phyloP scores from a whole-genome alignment of 2,888 invertebrate species.

The Athetis lepigone region DNA sequence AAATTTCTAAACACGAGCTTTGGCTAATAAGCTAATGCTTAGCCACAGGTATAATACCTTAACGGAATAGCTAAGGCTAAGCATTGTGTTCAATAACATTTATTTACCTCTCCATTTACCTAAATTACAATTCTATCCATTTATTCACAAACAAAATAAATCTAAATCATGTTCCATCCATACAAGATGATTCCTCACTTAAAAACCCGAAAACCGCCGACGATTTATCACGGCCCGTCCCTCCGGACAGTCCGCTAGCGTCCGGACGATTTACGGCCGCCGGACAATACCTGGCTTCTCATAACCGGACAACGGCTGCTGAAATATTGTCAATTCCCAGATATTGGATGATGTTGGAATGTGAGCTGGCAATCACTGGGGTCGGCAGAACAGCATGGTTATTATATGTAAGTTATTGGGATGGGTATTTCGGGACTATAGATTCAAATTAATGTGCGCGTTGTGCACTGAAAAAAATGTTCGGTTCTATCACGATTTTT shows the following conservation, averaged over 20 bases:
- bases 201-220: constrained; percentile 19
- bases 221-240: constrained; percentile 32
- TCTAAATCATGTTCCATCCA: constrained; percentile 9
- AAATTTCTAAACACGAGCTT: too few relatives aligned
- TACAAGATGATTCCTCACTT: constrained; percentile 17
- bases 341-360: constrained; percentile 28
- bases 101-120: too few relatives aligned
- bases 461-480: too few relatives aligned
- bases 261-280: constrained; percentile 49
- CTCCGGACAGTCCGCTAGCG: constrained; percentile 16
- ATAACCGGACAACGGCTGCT: constrained; percentile 31
- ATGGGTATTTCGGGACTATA: too few relatives aligned
- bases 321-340: constrained; percentile 56
- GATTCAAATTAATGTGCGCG: too few relatives aligned
- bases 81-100: too few relatives aligned
- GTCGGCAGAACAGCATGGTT: neutral
- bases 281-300: constrained; percentile 54
- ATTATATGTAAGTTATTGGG: neutral
- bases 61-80: too few relatives aligned
- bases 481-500: too few relatives aligned
- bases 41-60: too few relatives aligned
- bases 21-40: too few relatives aligned
- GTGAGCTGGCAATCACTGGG: constrained; percentile 2
- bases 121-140: neutral
- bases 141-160: constrained; percentile 11